These are phyloP conservation scores for Brachirus orientalis DNA, from an alignment of 2,113 vertebrate species.

Conservation along the genomic window DNA sequence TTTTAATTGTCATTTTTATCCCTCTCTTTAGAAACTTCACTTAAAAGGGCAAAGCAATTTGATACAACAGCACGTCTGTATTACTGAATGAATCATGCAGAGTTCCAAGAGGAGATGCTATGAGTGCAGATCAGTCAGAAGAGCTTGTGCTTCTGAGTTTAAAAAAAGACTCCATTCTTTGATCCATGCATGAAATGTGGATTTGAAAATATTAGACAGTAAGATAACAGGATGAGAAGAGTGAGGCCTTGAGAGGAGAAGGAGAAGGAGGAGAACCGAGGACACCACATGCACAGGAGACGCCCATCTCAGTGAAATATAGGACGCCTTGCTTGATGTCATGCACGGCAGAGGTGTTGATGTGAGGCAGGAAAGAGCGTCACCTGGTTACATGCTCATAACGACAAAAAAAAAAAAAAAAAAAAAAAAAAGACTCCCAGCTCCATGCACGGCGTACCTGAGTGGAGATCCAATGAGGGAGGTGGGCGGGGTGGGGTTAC, in stretches of 20 bases:
- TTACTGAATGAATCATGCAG: constrained; percentile 38
- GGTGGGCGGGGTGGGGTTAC: constrained; percentile 96
- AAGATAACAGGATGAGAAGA: constrained; percentile 28
- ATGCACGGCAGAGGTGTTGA: constrained; percentile 38
- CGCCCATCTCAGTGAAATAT: constrained; percentile 10
- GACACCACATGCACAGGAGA: constrained; percentile 51
- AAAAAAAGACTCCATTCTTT: constrained; percentile 37
- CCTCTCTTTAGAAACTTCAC: constrained; percentile 12
- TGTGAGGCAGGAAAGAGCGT: constrained; percentile 15
- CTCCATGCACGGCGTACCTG: constrained; percentile 90
- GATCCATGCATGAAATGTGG: constrained; percentile 24
- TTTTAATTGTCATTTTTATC: constrained; percentile 35
- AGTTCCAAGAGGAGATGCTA: constrained; percentile 11
- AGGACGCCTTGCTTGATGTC: constrained; percentile 27
- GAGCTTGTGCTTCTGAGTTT: constrained; percentile 23
- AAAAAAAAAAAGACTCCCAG: constrained; percentile 13
- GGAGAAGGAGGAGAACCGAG: constrained; percentile 26
- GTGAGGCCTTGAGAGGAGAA: constrained; percentile 31
- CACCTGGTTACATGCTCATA: constrained; percentile 54
- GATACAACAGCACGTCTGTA: constrained; percentile 32
- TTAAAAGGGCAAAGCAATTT: constrained; percentile 18
- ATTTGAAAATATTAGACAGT: constrained; percentile 29
- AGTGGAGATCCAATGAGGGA: constrained; percentile 98
- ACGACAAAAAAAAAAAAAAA: constrained; percentile 41
- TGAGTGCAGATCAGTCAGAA: constrained; percentile 44